Percentiles rank a stretch among this genome's conserved stretches.
Evolutionary conservation across 53 echinoderm and acorn worm species (phyloP).

Genomic region (Henricia sp.): DNA sequence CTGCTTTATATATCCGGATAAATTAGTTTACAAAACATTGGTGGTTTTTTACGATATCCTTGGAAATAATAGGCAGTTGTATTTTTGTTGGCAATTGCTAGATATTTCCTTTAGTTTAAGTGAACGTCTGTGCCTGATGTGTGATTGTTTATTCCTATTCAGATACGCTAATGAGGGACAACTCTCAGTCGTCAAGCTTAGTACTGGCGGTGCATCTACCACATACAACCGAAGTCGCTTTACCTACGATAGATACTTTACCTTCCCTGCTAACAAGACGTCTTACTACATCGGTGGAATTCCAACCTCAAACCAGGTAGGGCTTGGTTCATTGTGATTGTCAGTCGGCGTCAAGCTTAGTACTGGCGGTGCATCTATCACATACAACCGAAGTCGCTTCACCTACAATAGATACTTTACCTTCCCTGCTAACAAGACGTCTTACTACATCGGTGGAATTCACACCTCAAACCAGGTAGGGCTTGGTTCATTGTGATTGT

Average conservation of each 20-base stretch:
- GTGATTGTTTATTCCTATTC: neutral
- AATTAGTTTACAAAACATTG: no score
- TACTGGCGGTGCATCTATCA: conserved; percentile 84
- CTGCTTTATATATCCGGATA: no score
- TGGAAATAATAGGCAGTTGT: no score
- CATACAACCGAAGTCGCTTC: conserved; percentile 66
- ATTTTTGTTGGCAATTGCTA: no score
- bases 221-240: conserved; percentile 67
- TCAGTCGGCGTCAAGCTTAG: conserved; percentile 80
- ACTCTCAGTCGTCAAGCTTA: conserved; percentile 79
- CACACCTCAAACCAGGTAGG: conserved; percentile 86
- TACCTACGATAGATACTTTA: conserved; percentile 69
- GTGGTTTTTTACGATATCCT: no score
- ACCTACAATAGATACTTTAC: conserved; percentile 70
- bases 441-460: conserved; percentile 82
- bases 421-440: conserved; percentile 48
- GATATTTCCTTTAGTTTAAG: no score
- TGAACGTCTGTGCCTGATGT: no score
- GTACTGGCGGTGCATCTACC: conserved; percentile 87
- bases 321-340: no score
- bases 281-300: conserved; percentile 83
- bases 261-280: conserved; percentile 47
- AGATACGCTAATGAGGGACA: conserved; percentile 93
- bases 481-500: no score
- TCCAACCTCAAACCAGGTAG: conserved; percentile 83